Conservation (phyloP, 1,140 invertebrate species). For the Phthorimaea operculella region DNA sequence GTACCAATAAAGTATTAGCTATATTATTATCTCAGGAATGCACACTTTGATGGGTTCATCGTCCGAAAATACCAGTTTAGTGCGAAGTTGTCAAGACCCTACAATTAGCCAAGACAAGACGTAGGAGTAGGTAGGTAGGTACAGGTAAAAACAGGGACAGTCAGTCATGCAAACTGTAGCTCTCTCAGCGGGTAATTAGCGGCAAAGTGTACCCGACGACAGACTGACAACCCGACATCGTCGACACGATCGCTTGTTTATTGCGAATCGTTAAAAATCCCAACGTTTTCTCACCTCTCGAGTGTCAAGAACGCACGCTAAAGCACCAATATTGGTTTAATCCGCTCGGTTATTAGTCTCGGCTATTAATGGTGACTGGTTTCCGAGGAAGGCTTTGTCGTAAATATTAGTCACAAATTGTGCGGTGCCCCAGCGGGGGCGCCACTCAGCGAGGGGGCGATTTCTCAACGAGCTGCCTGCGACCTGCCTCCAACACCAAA, state of each 20-base stretch:
- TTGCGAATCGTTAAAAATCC: constrained; percentile 23
- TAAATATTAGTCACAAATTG: constrained; percentile 62
- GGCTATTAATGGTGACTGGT: constrained; percentile 42
- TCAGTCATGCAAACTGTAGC: constrained; percentile 20
- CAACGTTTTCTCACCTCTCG: constrained; percentile 18
- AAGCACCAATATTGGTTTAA: constrained; percentile 28
- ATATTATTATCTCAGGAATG: too few species aligned
- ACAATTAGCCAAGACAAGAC: constrained; percentile 36
- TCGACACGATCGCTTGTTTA: constrained; percentile 28
- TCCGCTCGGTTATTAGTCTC: constrained; percentile 25
- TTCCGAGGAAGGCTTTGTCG: constrained; percentile 48
- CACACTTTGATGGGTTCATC: constrained; percentile 26
- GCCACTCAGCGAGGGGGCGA: constrained; percentile 59
- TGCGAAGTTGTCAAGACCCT: constrained; percentile 45
- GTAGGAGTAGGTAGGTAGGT: constrained; percentile 16
- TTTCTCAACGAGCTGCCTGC: constrained; percentile 44
- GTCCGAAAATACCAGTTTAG: constrained; percentile 35
- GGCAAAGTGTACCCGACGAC: constrained; percentile 40
- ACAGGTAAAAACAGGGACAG: neutral
- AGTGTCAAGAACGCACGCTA: constrained; percentile 16
- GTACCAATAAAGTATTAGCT: too few species aligned
- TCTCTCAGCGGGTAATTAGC: constrained; percentile 60
- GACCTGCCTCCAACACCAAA: constrained; percentile 50
- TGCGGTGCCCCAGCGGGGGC: constrained; percentile 51
- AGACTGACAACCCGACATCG: constrained; percentile 41